A percentile compares a stretch with the other conserved stretches of the same genome.
These are phyloP conservation scores for Delphinus delphis DNA, from an alignment of 2,113 vertebrate genomes.

Conservation along the genomic window DNA sequence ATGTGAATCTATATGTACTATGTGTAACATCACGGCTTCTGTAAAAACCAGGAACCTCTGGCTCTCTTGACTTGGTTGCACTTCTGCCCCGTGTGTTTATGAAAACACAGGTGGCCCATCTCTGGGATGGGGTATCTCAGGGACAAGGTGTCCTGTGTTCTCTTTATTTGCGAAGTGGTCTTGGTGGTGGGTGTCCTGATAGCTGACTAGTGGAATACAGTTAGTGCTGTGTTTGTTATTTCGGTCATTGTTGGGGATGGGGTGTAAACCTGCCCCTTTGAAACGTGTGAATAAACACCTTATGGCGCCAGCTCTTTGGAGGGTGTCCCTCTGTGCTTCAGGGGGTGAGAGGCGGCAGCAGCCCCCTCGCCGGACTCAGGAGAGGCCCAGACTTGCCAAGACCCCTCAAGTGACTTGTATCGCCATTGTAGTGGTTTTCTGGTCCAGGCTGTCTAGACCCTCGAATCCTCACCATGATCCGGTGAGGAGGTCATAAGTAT, in stretches of 20 bases:
- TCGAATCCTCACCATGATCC: rapidly evolving
- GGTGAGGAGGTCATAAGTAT: neutral
- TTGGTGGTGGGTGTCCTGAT: conserved; percentile 59
- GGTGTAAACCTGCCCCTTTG: conserved; percentile 68
- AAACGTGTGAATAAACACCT: conserved; percentile 75
- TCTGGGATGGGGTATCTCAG: conserved; percentile 58
- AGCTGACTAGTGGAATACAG: conserved; percentile 60
- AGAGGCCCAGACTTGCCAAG: neutral
- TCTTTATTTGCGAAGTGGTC: conserved; percentile 56
- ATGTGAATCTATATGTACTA: neutral
- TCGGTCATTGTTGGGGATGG: conserved; percentile 64
- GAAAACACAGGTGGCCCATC: conserved; percentile 40
- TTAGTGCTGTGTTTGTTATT: conserved; percentile 68
- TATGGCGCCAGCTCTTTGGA: neutral
- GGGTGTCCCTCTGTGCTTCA: neutral
- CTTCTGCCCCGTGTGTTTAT: conserved; percentile 39
- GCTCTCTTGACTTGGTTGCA: neutral
- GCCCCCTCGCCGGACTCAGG: neutral
- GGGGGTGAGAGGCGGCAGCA: rapidly evolving
- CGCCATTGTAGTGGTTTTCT: neutral
- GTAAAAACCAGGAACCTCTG: conserved; percentile 65
- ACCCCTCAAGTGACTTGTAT: rapidly evolving
- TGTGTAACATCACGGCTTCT: conserved; percentile 52
- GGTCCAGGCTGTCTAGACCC: neutral
- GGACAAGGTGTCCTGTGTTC: neutral